phyloP scores from a whole-genome alignment of 2,113 vertebrate species.

The Holacanthus passer region DNA sequence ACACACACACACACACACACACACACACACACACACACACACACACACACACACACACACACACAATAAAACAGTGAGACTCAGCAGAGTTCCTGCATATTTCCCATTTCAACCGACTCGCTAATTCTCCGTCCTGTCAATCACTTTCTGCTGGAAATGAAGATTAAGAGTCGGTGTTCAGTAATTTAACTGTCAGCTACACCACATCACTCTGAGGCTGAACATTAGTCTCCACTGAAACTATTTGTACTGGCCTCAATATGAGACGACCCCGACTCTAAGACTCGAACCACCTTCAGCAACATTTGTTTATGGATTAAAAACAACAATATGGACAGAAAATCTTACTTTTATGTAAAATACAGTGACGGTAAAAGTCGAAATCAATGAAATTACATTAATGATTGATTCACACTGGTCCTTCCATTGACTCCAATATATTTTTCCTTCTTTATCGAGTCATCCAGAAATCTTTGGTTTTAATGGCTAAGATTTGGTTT shows the following conservation, averaged over 20 bases:
- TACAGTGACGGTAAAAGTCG: neutral
- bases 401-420: too few relatives aligned
- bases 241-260: neutral
- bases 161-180: conserved; percentile 34
- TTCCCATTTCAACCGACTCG: conserved; percentile 7
- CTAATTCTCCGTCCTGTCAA: conserved; percentile 39
- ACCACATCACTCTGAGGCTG: neutral
- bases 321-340: neutral
- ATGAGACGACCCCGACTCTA: neutral
- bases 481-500: too few relatives aligned
- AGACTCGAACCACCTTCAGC: neutral
- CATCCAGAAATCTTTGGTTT: too few relatives aligned
- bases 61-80: neutral
- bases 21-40: conserved; percentile 28
- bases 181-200: conserved; percentile 32
- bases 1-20: conserved; percentile 9
- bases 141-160: conserved; percentile 20
- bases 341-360: neutral
- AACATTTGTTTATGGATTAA: neutral
- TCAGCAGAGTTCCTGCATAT: conserved; percentile 18
- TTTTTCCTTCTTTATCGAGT: too few relatives aligned
- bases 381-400: neutral
- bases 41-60: conserved; percentile 17
- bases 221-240: neutral
- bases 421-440: too few relatives aligned